Evolutionary conservation across 2,113 vertebrate genomes (phyloP).

Genomic region (Uria aalge): DNA sequence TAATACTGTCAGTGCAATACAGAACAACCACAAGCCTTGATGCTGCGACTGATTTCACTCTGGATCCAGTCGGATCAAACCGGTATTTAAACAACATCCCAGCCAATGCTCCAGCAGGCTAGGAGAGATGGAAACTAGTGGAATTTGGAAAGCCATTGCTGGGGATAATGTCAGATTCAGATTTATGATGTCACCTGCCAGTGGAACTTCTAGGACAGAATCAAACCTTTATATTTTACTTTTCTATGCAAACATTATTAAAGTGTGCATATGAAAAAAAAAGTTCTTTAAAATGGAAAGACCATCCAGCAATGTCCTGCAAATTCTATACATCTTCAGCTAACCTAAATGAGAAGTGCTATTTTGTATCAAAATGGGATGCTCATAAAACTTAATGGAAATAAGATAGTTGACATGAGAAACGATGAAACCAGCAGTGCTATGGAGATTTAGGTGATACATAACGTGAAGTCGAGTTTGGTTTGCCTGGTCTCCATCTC

Average conservation of each 20-base stretch:
- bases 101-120: not conserved
- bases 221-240: not conserved
- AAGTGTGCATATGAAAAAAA: not conserved
- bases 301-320: not conserved
- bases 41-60: not conserved
- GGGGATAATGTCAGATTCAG: not conserved
- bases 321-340: not conserved
- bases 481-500: not conserved
- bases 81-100: not conserved
- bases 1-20: not conserved
- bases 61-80: not conserved
- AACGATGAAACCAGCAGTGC: not conserved
- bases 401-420: not conserved
- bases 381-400: not conserved
- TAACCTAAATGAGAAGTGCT: not conserved
- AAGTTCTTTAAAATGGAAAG: not conserved
- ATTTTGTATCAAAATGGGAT: not conserved
- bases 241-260: fast-evolving
- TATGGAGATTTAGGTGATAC: not conserved
- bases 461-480: not conserved
- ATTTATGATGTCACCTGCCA: not conserved
- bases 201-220: not conserved
- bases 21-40: not conserved
- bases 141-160: not conserved
- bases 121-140: not conserved